phyloP scores from a whole-genome alignment of 2,888 invertebrate genomes.

The Amiota minor region DNA sequence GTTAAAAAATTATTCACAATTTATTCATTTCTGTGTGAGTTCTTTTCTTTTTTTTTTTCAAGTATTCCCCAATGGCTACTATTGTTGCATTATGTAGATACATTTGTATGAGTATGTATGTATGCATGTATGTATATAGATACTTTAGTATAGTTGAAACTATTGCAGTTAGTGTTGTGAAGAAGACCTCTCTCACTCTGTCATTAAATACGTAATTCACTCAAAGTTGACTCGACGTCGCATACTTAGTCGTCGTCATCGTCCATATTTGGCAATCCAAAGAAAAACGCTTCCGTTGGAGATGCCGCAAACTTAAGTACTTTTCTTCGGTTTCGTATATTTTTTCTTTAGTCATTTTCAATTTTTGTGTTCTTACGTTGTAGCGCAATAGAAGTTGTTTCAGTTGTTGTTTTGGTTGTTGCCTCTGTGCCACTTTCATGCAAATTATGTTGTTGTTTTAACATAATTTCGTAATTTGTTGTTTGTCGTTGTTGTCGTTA shows the following conservation, averaged over 20 bases:
- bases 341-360: too few species aligned
- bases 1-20: too few species aligned
- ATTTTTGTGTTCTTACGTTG: neutral
- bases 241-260: too few species aligned
- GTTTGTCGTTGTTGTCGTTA: neutral
- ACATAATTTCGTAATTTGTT: slow-evolving; percentile 56
- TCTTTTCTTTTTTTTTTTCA: slow-evolving; percentile 39
- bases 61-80: slow-evolving; percentile 42
- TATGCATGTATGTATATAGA: too few species aligned
- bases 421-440: slow-evolving; percentile 62
- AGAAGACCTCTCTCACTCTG: slow-evolving; percentile 1
- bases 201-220: too few species aligned
- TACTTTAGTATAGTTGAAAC: slow-evolving; percentile 21
- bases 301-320: too few species aligned
- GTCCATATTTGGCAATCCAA: slow-evolving; percentile 6
- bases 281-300: neutral
- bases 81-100: too few species aligned
- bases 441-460: slow-evolving; percentile 56
- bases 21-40: too few species aligned
- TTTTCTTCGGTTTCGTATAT: too few species aligned
- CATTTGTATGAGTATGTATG: too few species aligned
- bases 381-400: neutral
- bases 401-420: slow-evolving; percentile 4
- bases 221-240: too few species aligned
- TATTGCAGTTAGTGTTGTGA: slow-evolving; percentile 37